Conservation (phyloP, 2,888 invertebrate genomes). For the Pollenia griseotomentosa region DNA sequence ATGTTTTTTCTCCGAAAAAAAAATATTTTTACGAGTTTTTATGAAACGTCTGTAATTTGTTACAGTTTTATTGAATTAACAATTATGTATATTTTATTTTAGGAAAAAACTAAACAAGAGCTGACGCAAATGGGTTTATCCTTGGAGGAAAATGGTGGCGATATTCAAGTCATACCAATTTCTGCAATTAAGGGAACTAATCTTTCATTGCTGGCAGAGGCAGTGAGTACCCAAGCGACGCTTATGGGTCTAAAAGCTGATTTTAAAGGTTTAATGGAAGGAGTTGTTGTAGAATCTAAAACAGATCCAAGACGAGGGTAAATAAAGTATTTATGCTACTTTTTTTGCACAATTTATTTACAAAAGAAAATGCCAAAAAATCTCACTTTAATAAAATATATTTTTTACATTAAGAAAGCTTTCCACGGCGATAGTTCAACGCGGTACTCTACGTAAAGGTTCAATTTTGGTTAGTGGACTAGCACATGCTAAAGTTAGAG, state of each 20-base stretch:
- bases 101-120: slow-evolving; percentile 91
- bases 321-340: slow-evolving; percentile 39
- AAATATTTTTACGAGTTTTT: too few species aligned
- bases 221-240: slow-evolving; percentile 93
- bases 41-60: too few species aligned
- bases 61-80: background rate
- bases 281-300: slow-evolving; percentile 94
- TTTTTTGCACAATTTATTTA: background rate
- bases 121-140: slow-evolving; percentile 91
- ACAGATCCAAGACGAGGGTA: slow-evolving; percentile 88
- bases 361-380: background rate
- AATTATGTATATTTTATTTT: slow-evolving; percentile 41
- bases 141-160: slow-evolving; percentile 95
- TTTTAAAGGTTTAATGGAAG: slow-evolving; percentile 93
- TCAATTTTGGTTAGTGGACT: slow-evolving; percentile 92
- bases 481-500: slow-evolving; percentile 93
- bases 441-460: slow-evolving; percentile 93
- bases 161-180: slow-evolving; percentile 94
- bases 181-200: slow-evolving; percentile 95
- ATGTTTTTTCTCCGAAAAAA: too few species aligned
- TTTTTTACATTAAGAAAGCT: slow-evolving; percentile 87
- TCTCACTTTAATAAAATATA: background rate
- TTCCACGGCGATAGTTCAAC: slow-evolving; percentile 92
- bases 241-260: slow-evolving; percentile 94
- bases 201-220: slow-evolving; percentile 91